phyloP scores from a whole-genome alignment of 2,888 invertebrate species.

The Patella caerulea region DNA sequence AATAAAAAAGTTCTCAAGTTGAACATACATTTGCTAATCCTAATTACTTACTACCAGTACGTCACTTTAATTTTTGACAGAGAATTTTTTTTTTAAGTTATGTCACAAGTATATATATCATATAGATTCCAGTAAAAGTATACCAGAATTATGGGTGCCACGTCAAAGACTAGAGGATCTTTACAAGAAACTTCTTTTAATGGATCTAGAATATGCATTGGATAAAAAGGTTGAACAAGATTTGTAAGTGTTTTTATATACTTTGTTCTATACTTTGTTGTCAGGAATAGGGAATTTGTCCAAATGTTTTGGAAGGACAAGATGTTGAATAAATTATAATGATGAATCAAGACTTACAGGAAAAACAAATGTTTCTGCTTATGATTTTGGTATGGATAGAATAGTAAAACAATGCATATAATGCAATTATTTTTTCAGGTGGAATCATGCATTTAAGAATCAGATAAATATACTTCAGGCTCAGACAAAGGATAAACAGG shows the following conservation, averaged over 20 bases:
- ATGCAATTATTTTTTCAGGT: conserved; percentile 68
- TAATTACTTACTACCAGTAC: neutral
- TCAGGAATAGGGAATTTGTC: neutral
- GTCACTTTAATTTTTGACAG: neutral
- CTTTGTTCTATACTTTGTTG: no score
- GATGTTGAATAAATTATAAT: no score
- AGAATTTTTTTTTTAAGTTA: neutral
- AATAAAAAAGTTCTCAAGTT: no score
- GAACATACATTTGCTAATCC: no score
- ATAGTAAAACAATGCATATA: neutral
- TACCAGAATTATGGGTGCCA: conserved; percentile 74
- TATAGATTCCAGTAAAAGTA: conserved; percentile 58
- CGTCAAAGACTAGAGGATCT: conserved; percentile 74
- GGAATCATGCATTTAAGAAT: conserved; percentile 90
- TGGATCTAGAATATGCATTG: conserved; percentile 87
- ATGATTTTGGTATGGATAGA: no score
- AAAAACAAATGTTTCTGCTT: no score
- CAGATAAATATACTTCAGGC: conserved; percentile 85
- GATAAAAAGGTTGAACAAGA: conserved; percentile 92
- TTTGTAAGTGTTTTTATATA: conserved; percentile 71
- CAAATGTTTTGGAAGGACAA: no score
- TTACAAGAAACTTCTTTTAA: conserved; percentile 77
- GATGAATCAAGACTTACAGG: no score
- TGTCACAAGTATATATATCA: neutral
- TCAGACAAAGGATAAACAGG: conserved; percentile 85